Percentiles rank a stretch among this genome's conserved stretches.
Conservation (phyloP, 2,888 invertebrate species). For the Ichneumoninae sp. region DNA sequence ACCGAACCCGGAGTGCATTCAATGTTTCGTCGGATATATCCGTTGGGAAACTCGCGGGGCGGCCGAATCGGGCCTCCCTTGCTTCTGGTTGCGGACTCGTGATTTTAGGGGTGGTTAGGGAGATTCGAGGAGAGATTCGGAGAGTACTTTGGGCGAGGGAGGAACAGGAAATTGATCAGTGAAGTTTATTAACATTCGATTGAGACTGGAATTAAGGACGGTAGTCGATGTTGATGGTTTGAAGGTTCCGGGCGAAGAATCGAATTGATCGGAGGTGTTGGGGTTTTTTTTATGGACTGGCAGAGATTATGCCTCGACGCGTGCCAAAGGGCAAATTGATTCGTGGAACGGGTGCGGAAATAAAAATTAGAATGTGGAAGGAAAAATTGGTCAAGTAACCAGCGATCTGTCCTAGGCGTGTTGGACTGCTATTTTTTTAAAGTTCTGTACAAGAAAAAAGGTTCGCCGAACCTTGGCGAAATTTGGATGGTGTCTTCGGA, state of each 20-base stretch:
- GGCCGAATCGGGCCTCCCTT: not conserved
- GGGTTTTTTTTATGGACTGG: not conserved
- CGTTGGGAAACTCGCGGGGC: slow-evolving; percentile 9
- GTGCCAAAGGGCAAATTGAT: not conserved
- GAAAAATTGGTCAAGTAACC: too few relatives aligned
- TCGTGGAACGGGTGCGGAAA: too few relatives aligned
- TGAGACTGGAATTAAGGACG: not conserved
- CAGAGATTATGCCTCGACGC: not conserved
- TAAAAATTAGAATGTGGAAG: too few relatives aligned
- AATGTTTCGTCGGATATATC: slow-evolving; percentile 24
- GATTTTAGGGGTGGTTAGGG: not conserved
- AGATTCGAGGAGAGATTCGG: not conserved
- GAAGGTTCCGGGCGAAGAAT: not conserved
- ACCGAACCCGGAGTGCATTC: slow-evolving; percentile 37
- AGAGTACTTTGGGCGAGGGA: not conserved
- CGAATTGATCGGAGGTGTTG: not conserved
- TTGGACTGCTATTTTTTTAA: too few relatives aligned
- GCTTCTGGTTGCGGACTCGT: not conserved
- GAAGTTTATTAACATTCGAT: not conserved
- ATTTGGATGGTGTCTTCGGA: too few relatives aligned
- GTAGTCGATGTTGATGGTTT: not conserved
- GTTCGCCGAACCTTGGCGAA: too few relatives aligned
- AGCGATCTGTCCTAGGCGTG: too few relatives aligned
- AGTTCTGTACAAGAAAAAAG: too few relatives aligned
- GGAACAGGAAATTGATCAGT: not conserved